phyloP scores from a whole-genome alignment of 2,888 invertebrate genomes.

The Eremobia ochroleuca region DNA sequence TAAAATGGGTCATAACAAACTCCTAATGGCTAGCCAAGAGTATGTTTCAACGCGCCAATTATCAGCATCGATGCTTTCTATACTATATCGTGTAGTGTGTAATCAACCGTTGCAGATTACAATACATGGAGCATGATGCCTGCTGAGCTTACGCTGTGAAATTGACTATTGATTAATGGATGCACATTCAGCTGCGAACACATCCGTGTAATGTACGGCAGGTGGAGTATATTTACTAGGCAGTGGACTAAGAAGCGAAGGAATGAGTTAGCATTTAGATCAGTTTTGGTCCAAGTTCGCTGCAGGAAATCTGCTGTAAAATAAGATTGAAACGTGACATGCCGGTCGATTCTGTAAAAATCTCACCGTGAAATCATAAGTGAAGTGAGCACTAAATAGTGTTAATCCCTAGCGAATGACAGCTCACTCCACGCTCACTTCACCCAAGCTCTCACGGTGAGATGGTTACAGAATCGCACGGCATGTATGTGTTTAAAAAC shows the following conservation, averaged over 20 bases:
- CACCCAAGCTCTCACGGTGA: no score
- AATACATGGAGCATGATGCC: conserved; percentile 31
- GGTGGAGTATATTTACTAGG: conserved; percentile 2
- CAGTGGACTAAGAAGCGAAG: not conserved
- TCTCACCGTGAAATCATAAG: no score
- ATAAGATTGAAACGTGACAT: not conserved
- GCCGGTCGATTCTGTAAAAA: no score
- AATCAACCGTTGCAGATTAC: conserved; percentile 39
- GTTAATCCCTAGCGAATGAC: no score
- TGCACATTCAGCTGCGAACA: conserved; percentile 18
- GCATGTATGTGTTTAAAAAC: not conserved
- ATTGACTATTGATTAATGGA: conserved; percentile 53
- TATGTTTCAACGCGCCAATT: not conserved
- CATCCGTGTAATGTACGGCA: conserved; percentile 6
- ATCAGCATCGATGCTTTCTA: not conserved
- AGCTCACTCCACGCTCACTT: no score
- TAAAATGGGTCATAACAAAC: not conserved
- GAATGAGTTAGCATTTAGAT: conserved; percentile 2
- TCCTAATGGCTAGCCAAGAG: not conserved
- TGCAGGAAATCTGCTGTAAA: not conserved
- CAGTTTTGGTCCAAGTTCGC: not conserved
- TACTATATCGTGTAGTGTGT: conserved; percentile 15
- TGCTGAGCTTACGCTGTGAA: conserved; percentile 40
- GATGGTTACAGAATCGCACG: no score
- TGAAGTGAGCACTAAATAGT: no score